These are phyloP conservation scores for Lasaia peninsularis DNA, from an alignment of 1,140 invertebrate species.

Conservation along the genomic window DNA sequence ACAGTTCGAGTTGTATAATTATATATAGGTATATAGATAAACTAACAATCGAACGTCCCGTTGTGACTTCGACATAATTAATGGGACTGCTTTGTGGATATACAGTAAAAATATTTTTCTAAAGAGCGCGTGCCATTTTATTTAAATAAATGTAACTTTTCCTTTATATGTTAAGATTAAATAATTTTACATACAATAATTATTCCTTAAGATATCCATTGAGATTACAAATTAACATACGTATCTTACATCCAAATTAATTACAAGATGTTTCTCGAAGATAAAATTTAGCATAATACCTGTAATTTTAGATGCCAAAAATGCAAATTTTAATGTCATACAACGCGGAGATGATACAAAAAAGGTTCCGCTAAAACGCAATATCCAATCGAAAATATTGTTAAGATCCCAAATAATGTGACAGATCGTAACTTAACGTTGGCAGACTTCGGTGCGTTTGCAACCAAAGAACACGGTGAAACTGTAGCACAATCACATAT, in stretches of 20 bases:
- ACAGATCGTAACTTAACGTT: conserved; percentile 60
- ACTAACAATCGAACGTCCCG: too few species aligned
- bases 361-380: conserved; percentile 34
- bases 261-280: conserved; percentile 1
- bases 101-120: too few species aligned
- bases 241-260: conserved; percentile 8
- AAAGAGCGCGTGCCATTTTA: too few species aligned
- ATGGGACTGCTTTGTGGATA: conserved; percentile 55
- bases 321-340: conserved; percentile 23
- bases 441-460: conserved; percentile 41
- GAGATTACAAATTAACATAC: conserved; percentile 11
- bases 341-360: conserved; percentile 20
- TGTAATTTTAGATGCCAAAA: conserved; percentile 26
- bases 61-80: conserved; percentile 62
- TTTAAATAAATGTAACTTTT: too few species aligned
- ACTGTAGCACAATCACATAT: conserved; percentile 72
- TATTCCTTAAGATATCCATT: conserved; percentile 1
- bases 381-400: conserved; percentile 63
- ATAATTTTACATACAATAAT: conserved; percentile 6
- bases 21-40: too few species aligned
- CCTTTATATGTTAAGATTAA: neutral
- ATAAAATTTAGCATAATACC: conserved; percentile 19
- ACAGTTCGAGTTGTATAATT: too few species aligned
- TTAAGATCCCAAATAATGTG: conserved; percentile 69
- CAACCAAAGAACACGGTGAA: conserved; percentile 39